These are phyloP conservation scores for Mionectes macconnelli DNA, from an alignment of 2,113 vertebrate genomes.

Conservation along the genomic window DNA sequence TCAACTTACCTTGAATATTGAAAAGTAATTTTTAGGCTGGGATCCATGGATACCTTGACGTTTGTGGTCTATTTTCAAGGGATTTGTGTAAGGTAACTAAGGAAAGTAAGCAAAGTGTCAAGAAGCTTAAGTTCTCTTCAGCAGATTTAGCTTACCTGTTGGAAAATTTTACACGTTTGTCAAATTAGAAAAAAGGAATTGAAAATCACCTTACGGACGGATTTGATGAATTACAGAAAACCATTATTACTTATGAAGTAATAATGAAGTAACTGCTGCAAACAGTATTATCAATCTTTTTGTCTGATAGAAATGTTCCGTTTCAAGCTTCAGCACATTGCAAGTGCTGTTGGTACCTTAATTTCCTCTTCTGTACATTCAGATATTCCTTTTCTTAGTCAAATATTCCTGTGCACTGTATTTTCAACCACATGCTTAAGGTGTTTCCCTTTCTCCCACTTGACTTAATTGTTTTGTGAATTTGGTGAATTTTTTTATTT, in stretches of 20 bases:
- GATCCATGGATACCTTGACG: neutral
- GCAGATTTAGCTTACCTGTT: neutral
- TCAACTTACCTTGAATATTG: neutral
- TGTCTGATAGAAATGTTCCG: neutral
- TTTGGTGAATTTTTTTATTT: neutral
- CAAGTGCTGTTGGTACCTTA: neutral
- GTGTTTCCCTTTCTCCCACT: neutral
- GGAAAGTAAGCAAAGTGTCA: neutral
- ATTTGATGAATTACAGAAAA: constrained; percentile 2
- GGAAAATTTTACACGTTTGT: neutral
- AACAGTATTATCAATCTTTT: neutral
- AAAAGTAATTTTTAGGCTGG: neutral
- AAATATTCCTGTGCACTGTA: neutral
- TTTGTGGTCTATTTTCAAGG: neutral
- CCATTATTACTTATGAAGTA: neutral
- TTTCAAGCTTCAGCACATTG: neutral
- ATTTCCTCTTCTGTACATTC: neutral
- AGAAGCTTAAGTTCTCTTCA: neutral
- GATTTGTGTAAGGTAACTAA: neutral
- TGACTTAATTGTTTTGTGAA: neutral
- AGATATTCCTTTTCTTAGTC: neutral
- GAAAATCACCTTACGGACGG: neutral
- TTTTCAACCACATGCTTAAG: neutral
- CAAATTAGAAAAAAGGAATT: neutral
- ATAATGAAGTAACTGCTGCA: neutral